phyloP scores from a whole-genome alignment of 2,797 vertebrate genomes.

The Centropyge bicolor region DNA sequence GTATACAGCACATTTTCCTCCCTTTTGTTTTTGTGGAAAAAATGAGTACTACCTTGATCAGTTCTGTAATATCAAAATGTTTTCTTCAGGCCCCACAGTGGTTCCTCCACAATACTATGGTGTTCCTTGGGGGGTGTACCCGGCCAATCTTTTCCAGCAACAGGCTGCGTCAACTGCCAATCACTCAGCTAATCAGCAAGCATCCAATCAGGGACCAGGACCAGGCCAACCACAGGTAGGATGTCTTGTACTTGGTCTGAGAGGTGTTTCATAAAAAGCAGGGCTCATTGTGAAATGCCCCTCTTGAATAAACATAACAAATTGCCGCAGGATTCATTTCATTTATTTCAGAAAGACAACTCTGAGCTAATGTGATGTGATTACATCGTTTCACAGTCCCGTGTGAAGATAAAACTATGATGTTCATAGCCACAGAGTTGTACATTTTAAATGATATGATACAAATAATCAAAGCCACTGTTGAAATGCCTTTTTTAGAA shows the following conservation, averaged over 20 bases:
- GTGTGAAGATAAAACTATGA: background rate
- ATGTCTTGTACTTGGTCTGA: background rate
- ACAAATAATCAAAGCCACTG: background rate
- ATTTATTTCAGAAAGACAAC: background rate
- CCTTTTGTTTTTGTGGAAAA: background rate
- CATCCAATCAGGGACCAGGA: conserved; percentile 91
- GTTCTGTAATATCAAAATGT: background rate
- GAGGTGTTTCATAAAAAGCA: background rate
- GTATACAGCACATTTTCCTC: conserved; percentile 21
- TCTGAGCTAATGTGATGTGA: background rate
- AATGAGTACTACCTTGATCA: accelerated
- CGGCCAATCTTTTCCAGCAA: conserved; percentile 98
- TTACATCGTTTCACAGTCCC: background rate
- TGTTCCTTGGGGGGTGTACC: conserved; percentile 98
- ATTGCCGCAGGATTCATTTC: background rate
- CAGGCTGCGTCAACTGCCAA: conserved; percentile 92
- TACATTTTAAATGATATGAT: no score
- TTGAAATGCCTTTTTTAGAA: background rate
- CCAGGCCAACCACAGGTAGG: conserved; percentile 92
- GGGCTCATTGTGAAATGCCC: background rate
- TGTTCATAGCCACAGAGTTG: background rate
- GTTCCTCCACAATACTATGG: conserved; percentile 98
- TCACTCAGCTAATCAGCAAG: conserved; percentile 94
- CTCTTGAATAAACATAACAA: background rate
- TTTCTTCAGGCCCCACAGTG: conserved; percentile 91